These are phyloP conservation scores for Papilio aristodemus DNA, from an alignment of 1,140 invertebrate species.

Conservation along the genomic window DNA sequence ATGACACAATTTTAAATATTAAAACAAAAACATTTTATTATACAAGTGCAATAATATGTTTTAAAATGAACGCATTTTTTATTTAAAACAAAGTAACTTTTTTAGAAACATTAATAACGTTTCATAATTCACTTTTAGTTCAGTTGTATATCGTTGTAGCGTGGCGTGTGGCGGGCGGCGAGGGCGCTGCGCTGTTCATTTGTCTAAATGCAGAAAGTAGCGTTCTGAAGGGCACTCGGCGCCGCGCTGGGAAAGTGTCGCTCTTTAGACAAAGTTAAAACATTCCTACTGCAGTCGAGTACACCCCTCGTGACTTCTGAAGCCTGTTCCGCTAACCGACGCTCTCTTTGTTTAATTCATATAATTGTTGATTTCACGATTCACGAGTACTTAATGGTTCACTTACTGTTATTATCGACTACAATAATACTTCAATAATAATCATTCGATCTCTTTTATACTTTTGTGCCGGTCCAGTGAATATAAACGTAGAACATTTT, in stretches of 20 bases:
- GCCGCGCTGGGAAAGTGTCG: constrained; percentile 75
- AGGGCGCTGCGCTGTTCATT: constrained; percentile 78
- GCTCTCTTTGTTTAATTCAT: constrained; percentile 52
- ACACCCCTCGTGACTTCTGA: constrained; percentile 31
- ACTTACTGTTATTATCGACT: constrained; percentile 36
- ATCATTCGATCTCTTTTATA: constrained; percentile 17
- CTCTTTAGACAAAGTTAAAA: constrained; percentile 77
- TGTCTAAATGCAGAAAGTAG: constrained; percentile 72
- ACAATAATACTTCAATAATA: constrained; percentile 12
- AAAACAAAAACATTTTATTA: too few relatives aligned
- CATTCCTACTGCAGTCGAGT: constrained; percentile 49
- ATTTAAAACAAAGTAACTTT: constrained; percentile 4
- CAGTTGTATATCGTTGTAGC: constrained; percentile 26
- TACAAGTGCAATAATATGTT: background rate
- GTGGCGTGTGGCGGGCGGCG: constrained; percentile 61
- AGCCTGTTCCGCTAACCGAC: constrained; percentile 53
- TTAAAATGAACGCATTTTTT: constrained; percentile 6
- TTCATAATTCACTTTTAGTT: constrained; percentile 39
- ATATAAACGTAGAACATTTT: constrained; percentile 45
- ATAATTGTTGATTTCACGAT: constrained; percentile 47
- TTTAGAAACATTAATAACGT: constrained; percentile 8
- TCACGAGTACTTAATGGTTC: constrained; percentile 39
- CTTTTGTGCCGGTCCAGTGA: constrained; percentile 33
- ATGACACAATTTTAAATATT: too few relatives aligned
- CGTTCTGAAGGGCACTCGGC: constrained; percentile 62